Conservation (phyloP, 2,888 invertebrate species). For the Drosophila nr. medialis region DNA sequence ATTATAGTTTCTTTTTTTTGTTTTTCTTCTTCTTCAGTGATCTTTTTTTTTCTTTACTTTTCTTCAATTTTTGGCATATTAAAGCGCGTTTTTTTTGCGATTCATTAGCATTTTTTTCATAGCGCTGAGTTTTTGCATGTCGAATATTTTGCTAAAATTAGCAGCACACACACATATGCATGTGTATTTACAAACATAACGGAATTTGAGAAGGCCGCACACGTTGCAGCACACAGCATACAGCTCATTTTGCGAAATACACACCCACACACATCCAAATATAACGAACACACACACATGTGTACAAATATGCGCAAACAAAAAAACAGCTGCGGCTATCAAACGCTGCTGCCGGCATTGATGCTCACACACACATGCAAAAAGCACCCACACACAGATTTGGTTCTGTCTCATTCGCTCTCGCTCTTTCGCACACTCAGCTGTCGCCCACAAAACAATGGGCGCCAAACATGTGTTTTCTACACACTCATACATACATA, state of each 20-base stretch:
- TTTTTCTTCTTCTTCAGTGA: constrained; percentile 4
- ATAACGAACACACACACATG: constrained; percentile 2
- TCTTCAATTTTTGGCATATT: constrained; percentile 27
- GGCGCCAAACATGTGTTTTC: constrained; percentile 77
- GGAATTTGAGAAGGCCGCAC: constrained; percentile 75
- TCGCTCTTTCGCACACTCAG: constrained; percentile 72
- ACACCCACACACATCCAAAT: constrained; percentile 10
- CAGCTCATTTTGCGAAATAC: constrained; percentile 41
- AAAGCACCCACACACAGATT: constrained; percentile 20
- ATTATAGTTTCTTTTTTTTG: constrained; percentile 44
- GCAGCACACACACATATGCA: constrained; percentile 25
- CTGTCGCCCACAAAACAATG: constrained; percentile 62
- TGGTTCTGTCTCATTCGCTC: constrained; percentile 65
- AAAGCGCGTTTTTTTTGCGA: constrained; percentile 41
- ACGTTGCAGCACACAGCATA: constrained; percentile 48
- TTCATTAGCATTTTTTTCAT: constrained; percentile 53
- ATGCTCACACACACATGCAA: constrained; percentile 25
- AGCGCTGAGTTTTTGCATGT: constrained; percentile 46
- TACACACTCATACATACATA: constrained; percentile 43
- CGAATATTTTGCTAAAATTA: constrained; percentile 56
- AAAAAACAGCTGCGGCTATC: constrained; percentile 60
- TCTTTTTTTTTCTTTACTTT: neutral
- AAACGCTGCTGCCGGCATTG: constrained; percentile 53
- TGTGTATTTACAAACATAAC: constrained; percentile 46
- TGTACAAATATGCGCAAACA: constrained; percentile 35